Conservation (phyloP, 1,140 invertebrate genomes). For the Apis cerana region DNA sequence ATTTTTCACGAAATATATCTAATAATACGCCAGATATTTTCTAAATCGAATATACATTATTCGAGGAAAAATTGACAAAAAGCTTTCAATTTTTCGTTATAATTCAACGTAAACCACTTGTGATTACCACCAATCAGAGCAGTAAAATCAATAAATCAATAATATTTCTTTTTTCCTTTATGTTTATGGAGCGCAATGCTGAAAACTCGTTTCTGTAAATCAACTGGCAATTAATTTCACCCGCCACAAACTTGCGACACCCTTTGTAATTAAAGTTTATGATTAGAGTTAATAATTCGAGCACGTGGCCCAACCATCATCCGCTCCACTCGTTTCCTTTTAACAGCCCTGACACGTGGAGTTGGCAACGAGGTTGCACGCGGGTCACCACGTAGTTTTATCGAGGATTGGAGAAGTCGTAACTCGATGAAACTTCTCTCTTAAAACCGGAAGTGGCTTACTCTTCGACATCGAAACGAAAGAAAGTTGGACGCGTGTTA, state of each 20-base stretch:
- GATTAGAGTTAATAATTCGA: constrained; percentile 79
- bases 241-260: constrained; percentile 53
- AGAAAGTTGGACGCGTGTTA: no score
- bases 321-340: constrained; percentile 17
- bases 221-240: constrained; percentile 72
- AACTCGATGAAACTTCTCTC: constrained; percentile 8
- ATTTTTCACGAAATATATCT: no score
- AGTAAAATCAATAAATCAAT: no score
- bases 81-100: no score
- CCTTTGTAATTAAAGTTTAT: constrained; percentile 77
- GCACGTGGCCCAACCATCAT: constrained; percentile 67
- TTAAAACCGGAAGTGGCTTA: not conserved
- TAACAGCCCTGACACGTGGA: constrained; percentile 54
- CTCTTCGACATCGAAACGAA: not conserved
- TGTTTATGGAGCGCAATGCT: not conserved
- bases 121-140: no score
- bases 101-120: no score
- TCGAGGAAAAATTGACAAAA: no score
- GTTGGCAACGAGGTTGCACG: constrained; percentile 21
- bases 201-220: constrained; percentile 72
- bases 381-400: constrained; percentile 28
- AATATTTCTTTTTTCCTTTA: not conserved
- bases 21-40: no score
- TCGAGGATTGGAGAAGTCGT: constrained; percentile 1
- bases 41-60: no score